Percentiles rank a stretch among this genome's conserved stretches.
These are phyloP conservation scores for Myocastor coypus DNA, from an alignment of 2,113 vertebrate genomes.

Conservation along the genomic window DNA sequence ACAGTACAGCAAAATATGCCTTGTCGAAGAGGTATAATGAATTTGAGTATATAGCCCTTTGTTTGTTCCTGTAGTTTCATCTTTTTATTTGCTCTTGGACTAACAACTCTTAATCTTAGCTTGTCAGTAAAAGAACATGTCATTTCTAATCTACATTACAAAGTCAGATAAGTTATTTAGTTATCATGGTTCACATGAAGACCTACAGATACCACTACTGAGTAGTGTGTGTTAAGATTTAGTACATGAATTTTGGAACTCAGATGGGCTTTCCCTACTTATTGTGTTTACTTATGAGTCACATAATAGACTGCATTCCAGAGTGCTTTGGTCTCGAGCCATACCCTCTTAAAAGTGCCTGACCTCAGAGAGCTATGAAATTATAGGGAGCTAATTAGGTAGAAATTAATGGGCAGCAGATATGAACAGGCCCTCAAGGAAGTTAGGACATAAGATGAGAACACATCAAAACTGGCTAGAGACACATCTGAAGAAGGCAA, in stretches of 20 bases:
- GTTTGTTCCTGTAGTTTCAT: neutral
- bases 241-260: neutral
- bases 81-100: neutral
- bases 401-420: neutral
- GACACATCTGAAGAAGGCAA: neutral
- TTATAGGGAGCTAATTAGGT: neutral
- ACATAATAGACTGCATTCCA: neutral
- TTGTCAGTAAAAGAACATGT: neutral
- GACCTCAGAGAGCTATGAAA: neutral
- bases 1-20: neutral
- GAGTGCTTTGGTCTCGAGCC: neutral
- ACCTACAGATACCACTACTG: neutral
- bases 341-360: too few relatives aligned
- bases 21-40: neutral
- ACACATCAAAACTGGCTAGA: neutral
- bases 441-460: neutral
- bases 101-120: neutral
- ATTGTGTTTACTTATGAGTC: neutral
- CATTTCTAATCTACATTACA: conserved; percentile 51
- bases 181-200: conserved; percentile 18
- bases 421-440: neutral
- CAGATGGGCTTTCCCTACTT: neutral
- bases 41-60: conserved; percentile 23
- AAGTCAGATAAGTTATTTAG: neutral
- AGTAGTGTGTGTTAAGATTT: neutral